Base-by-base conservation (phyloP, 2,888 invertebrate species). In the Terebella lapidaria region DNA sequence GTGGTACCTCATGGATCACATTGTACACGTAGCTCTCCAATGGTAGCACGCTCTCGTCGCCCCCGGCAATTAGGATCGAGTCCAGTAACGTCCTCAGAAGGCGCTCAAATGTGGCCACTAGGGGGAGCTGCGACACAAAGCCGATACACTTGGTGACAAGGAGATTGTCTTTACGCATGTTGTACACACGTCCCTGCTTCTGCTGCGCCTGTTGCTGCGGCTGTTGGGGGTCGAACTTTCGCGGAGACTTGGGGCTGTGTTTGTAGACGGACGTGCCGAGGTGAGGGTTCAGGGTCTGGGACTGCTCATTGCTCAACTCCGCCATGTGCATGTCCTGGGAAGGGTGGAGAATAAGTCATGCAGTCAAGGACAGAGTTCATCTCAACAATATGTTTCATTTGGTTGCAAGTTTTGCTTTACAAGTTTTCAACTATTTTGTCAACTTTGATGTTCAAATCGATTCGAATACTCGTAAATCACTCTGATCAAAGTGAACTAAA, bases 91-190 rank as follows among this genome's bases (percentile, higher is more conserved):
- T 71, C 54, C 64, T 65, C n/a, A 80, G 66, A 62, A 72, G 73
- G 55, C 72, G 70, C 53, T 70, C 67, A 22, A 70, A 72, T 60
- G 57, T 70, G 61, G 25, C 57, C 22, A 78, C 74, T 81, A 93
- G 92, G 28, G 96, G 92, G 72, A 90, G 87, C 81, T 92, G 92
- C 76, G 92, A 91, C 73, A 96, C 88, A 66, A 97, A 86, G 68
- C 91, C 91, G 80, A 99, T 90, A 82, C 92, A 91, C 85, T 97
- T 97, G 71, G 94, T 90, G 76, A 95, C 96, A 84, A 88, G 93
- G 67, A 99, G 85, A 82, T 90, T 90, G 84, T 97, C 96, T 85
- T 92, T 92, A 81, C 89, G 87, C 75, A 91, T 88, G 83, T 96
- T 94, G 82, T 93, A 97, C 79, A 78, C 47, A 15, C 56, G 46